Percentiles rank a stretch among this genome's conserved stretches.
phyloP scores from a whole-genome alignment of 2,113 vertebrate genomes.

The Bos javanicus region DNA sequence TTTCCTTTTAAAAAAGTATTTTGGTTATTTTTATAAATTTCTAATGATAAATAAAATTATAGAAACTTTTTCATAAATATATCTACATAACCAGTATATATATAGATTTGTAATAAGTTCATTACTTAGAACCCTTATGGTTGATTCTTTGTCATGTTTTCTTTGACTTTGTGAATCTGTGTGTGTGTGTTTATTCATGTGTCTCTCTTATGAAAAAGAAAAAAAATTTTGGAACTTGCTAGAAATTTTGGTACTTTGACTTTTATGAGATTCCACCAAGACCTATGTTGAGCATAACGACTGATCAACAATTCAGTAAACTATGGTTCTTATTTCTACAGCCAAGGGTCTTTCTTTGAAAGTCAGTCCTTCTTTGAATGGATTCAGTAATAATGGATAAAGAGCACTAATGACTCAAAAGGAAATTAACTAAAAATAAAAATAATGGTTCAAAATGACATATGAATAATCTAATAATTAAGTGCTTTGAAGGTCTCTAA shows the following conservation, averaged over 20 bases:
- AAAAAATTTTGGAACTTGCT: neutral
- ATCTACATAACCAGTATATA: neutral
- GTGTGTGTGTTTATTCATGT: neutral
- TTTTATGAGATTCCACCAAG: neutral
- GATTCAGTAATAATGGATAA: neutral
- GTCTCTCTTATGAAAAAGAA: neutral
- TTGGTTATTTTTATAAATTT: neutral
- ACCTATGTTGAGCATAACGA: neutral
- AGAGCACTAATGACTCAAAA: neutral
- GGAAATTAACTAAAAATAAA: neutral
- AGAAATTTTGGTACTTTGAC: neutral
- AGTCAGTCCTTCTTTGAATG: neutral
- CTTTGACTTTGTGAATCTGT: neutral
- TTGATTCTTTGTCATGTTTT: neutral
- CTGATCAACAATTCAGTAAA: neutral
- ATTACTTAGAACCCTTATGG: neutral
- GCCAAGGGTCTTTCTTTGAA: neutral
- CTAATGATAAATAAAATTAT: neutral
- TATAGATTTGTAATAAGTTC: neutral
- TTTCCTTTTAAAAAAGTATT: neutral
- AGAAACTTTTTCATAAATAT: neutral
- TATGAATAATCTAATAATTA: neutral
- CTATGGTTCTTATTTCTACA: neutral
- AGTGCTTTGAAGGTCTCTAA: neutral
- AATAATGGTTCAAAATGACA: neutral